These are phyloP conservation scores for Synergus japonicus DNA, from an alignment of 2,888 invertebrate species.

Conservation along the genomic window DNA sequence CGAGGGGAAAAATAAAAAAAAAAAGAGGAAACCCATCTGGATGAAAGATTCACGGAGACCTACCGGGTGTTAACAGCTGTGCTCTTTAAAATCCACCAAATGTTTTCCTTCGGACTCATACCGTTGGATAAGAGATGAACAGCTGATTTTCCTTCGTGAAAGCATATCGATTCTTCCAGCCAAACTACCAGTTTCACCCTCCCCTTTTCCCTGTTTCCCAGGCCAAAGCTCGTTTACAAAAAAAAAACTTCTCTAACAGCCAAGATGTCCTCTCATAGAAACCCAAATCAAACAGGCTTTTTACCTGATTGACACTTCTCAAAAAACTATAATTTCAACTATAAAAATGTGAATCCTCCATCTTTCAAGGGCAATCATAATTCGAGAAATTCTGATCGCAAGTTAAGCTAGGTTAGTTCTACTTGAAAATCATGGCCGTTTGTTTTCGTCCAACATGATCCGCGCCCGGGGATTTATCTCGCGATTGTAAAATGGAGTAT, in stretches of 20 bases:
- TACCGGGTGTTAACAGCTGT: constrained; percentile 30
- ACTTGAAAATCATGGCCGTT: neutral
- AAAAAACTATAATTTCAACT: neutral
- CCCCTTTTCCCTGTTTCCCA: constrained; percentile 22
- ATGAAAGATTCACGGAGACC: constrained; percentile 20
- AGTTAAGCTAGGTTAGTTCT: constrained; percentile 29
- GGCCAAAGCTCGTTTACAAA: constrained; percentile 34
- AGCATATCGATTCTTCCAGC: constrained; percentile 62
- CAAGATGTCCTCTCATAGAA: neutral
- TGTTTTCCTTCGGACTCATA: constrained; percentile 7
- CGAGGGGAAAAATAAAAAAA: constrained; percentile 23
- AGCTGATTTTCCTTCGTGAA: constrained; percentile 53
- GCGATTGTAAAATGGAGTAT: constrained; percentile 24
- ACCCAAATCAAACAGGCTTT: constrained; percentile 36
- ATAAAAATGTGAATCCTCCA: neutral
- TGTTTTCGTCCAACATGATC: neutral
- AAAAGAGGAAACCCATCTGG: constrained; percentile 40
- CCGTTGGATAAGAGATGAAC: constrained; percentile 45
- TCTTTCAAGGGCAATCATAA: neutral
- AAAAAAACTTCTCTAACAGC: constrained; percentile 6
- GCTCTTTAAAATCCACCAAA: constrained; percentile 27
- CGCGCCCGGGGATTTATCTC: neutral
- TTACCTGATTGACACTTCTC: neutral
- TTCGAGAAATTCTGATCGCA: neutral
- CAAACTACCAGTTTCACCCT: constrained; percentile 24